phyloP scores from a whole-genome alignment of 1,140 invertebrate genomes.

The Onthophagus taurus region DNA sequence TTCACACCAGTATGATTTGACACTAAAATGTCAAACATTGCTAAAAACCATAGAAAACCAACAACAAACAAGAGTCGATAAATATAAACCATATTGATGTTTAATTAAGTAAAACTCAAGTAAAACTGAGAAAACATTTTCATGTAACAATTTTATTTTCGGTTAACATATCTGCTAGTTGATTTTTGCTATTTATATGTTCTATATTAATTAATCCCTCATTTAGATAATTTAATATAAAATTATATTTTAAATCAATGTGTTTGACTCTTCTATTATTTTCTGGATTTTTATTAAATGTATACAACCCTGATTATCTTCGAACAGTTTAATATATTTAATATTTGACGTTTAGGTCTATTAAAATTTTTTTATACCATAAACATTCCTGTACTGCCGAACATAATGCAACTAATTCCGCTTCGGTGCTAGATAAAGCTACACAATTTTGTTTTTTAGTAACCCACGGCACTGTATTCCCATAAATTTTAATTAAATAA shows the following conservation, averaged over 20 bases:
- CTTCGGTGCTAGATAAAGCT: conserved; percentile 13
- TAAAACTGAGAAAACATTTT: too few species aligned
- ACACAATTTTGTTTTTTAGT: conserved; percentile 12
- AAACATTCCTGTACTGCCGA: conserved; percentile 17
- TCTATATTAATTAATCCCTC: conserved; percentile 13
- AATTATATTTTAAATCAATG: conserved; percentile 25
- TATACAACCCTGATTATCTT: conserved; percentile 33
- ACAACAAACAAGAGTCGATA: too few species aligned
- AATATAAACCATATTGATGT: too few species aligned
- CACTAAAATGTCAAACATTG: too few species aligned
- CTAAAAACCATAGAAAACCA: too few species aligned
- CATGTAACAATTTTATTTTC: too few species aligned
- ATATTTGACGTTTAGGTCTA: conserved; percentile 20
- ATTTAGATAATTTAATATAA: conserved; percentile 17
- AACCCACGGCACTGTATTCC: conserved; percentile 26
- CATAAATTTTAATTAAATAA: conserved; percentile 26
- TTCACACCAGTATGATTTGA: too few species aligned
- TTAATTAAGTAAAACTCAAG: too few species aligned
- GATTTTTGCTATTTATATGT: conserved; percentile 14
- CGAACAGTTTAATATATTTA: conserved; percentile 15
- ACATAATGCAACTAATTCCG: conserved; percentile 15
- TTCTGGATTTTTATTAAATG: conserved; percentile 31
- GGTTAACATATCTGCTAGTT: conserved; percentile 19
- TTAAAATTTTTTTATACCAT: conserved; percentile 28
- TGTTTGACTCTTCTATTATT: conserved; percentile 27